Percentiles rank a stretch among this genome's conserved stretches.
Conservation (phyloP, 2,797 vertebrate genomes). For the Helostoma temminkii region DNA sequence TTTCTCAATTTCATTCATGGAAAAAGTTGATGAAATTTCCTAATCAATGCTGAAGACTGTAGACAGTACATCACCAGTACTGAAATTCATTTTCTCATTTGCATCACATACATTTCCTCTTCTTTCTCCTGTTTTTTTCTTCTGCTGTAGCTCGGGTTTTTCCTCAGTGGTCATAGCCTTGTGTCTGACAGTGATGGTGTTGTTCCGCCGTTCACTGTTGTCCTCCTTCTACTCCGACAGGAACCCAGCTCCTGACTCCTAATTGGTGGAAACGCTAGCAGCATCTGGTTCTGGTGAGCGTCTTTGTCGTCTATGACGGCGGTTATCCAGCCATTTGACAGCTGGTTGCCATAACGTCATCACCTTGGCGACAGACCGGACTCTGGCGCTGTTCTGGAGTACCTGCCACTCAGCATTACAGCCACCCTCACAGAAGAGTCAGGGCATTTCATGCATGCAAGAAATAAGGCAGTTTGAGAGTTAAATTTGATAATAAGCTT, state of each 20-base stretch:
- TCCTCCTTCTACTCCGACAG: constrained; percentile 55
- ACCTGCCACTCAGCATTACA: constrained; percentile 84
- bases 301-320: constrained; percentile 59
- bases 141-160: constrained; percentile 63
- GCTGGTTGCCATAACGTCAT: constrained; percentile 79
- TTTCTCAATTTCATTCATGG: constrained; percentile 45
- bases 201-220: constrained; percentile 63
- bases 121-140: constrained; percentile 34
- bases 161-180: constrained; percentile 57
- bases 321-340: constrained; percentile 72
- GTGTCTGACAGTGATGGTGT: constrained; percentile 74
- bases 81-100: constrained; percentile 48
- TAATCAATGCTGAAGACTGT: constrained; percentile 61
- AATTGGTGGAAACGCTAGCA: constrained; percentile 82
- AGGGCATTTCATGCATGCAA: constrained; percentile 79
- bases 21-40: constrained; percentile 59
- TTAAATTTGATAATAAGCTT: constrained; percentile 84
- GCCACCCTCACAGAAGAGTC: constrained; percentile 76
- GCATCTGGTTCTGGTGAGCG: constrained; percentile 76
- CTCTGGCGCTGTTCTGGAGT: constrained; percentile 74
- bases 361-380: constrained; percentile 75
- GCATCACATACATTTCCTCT: constrained; percentile 38
- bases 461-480: constrained; percentile 81
- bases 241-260: constrained; percentile 66
- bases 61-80: too few relatives aligned